Evolutionary conservation across 2,113 vertebrate species (phyloP).

Genomic region (Zosterops hypoxanthus): DNA sequence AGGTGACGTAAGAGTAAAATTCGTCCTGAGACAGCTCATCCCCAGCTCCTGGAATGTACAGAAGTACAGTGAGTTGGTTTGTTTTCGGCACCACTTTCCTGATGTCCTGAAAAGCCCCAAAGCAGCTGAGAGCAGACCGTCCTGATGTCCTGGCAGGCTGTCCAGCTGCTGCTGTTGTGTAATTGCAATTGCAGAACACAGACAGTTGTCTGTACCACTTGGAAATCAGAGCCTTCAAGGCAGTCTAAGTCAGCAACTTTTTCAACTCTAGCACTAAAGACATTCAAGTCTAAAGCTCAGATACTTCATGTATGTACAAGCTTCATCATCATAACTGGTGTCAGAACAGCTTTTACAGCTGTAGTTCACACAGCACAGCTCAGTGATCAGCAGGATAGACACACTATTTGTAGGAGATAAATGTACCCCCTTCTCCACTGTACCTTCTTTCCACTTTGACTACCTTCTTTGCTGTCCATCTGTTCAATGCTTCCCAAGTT

Average conservation of each 20-base stretch:
- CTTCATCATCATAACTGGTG: neutral
- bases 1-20: neutral
- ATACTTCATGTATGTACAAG: neutral
- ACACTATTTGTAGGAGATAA: neutral
- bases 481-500: neutral
- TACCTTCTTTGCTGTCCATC: neutral
- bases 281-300: neutral
- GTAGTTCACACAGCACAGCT: neutral
- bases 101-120: constrained; percentile 1
- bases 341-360: neutral
- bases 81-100: neutral
- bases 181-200: constrained; percentile 42
- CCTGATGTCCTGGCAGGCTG: neutral
- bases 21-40: neutral
- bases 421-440: neutral
- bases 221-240: constrained; percentile 21
- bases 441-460: neutral
- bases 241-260: constrained; percentile 37
- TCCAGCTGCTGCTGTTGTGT: neutral
- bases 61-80: neutral
- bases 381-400: neutral
- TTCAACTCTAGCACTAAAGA: neutral
- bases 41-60: neutral
- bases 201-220: constrained; percentile 40
- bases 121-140: neutral